A percentile compares a stretch with the other conserved stretches of the same genome.
Evolutionary conservation across 2,113 vertebrate species (phyloP).

Genomic region (Ameiurus melas): DNA sequence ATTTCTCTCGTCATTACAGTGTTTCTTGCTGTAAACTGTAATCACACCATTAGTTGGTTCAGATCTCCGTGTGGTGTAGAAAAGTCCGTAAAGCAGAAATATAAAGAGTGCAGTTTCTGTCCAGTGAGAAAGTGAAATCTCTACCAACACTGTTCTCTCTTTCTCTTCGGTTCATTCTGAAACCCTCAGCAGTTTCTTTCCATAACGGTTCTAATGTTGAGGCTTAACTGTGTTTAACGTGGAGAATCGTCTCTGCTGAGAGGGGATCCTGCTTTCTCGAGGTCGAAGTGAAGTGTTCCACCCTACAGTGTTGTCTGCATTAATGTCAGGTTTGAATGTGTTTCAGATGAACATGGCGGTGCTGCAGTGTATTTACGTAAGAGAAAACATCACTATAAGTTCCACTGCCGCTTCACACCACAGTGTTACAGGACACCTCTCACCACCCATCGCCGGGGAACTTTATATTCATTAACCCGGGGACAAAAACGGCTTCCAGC

Average conservation of each 20-base stretch:
- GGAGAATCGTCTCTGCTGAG: neutral
- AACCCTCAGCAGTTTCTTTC: too few relatives aligned
- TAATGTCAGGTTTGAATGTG: neutral
- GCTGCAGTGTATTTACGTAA: neutral
- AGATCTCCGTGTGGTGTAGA: neutral
- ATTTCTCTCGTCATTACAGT: too few relatives aligned
- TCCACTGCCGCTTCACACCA: neutral
- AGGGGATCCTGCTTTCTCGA: neutral
- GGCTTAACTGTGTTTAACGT: neutral
- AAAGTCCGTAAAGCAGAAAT: too few relatives aligned
- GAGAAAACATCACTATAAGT: neutral
- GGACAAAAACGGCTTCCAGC: neutral
- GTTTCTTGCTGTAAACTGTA: neutral
- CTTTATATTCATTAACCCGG: neutral
- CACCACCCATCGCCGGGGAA: neutral
- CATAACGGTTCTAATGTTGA: neutral
- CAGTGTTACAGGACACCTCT: neutral
- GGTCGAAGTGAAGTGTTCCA: too few relatives aligned
- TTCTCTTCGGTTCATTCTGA: fast-evolving
- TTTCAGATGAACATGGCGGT: neutral
- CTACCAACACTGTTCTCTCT: neutral
- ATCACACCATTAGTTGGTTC: neutral
- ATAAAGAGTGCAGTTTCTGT: neutral
- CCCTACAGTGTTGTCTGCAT: too few relatives aligned
- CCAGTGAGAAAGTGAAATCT: neutral